phyloP scores from a whole-genome alignment of 2,113 vertebrate genomes.

The Scartelaos histophorus region DNA sequence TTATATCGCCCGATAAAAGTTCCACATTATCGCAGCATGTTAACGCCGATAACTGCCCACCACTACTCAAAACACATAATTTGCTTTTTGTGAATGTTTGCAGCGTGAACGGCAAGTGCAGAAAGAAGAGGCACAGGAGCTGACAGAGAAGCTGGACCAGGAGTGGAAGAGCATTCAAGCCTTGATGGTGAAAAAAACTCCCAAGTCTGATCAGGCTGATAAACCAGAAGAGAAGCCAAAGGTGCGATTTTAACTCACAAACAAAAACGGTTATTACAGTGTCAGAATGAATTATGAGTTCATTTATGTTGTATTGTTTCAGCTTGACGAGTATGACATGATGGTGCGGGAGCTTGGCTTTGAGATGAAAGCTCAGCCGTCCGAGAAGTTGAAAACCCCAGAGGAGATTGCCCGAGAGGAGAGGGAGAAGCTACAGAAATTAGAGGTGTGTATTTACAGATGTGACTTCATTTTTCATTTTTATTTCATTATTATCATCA shows the following conservation, averaged over 20 bases:
- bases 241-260: constrained; percentile 65
- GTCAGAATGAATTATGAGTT: background rate
- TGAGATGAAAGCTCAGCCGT: constrained; percentile 96
- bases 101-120: constrained; percentile 88
- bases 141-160: constrained; percentile 93
- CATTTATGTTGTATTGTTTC: background rate
- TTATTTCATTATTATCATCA: background rate
- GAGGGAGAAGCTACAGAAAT: constrained; percentile 80
- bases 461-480: background rate
- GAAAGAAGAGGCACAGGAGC: constrained; percentile 86
- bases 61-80: background rate
- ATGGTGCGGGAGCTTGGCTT: constrained; percentile 94
- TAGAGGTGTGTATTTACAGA: constrained; percentile 80
- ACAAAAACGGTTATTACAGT: background rate
- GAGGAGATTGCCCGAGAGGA: constrained; percentile 89
- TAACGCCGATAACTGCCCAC: no score
- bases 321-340: constrained; percentile 92
- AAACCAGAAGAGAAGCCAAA: constrained; percentile 79
- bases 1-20: no score
- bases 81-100: background rate
- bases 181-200: constrained; percentile 80
- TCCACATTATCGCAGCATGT: no score
- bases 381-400: constrained; percentile 88
- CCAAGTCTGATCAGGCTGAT: constrained; percentile 68
- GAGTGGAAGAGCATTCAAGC: constrained; percentile 92